Evolutionary conservation across 2,888 invertebrate genomes (phyloP), one percentile per base, ranked within the genome.

Genomic region (Drosophila percnosoma): DNA sequence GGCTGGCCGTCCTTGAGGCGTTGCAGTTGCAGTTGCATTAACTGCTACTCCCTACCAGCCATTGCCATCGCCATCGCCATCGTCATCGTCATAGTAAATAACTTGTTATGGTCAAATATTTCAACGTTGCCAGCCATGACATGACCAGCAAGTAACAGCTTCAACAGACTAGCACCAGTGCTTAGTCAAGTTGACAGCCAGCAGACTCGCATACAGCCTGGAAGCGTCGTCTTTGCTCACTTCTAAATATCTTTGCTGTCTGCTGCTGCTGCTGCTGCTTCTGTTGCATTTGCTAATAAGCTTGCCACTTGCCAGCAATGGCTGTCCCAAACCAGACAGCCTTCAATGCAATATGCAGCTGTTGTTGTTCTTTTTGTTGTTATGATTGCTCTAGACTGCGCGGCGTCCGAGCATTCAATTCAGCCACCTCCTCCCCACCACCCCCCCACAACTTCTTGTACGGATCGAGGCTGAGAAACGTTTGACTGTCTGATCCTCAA

Each of bases 61-160:
- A 64, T 61, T 34, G 21, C 31, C 51, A 51, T 51, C 31, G 8
- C 66, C 65, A 48, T 65, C 73, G 24, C 42, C 75, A 42, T 59
- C 27, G 27, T 27, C 27, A 73, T 82, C 75, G 78, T 87, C 79
- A 77, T 83, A 90, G 90, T 90, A 91, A 91, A 89, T 91, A 89
- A 91, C 91, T 91, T 85, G 89, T 90, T 91, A 90, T 88, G 90
- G 88, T 90, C 77, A 83, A 87, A 87, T 90, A 90, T 87, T 82
- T 90, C 71, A 75, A 72, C 75, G 69, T 69, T 83, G 76, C 66
- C 75, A 72, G 69, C 74, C 78, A 72, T 77, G 77, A 77, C 77
- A 77, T 63, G 77, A 67, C 61, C 82, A 70, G 81, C 81, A 66
- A 34, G 62, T 33, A 27, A 33, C 27, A 21, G 21, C 52, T 45